These are phyloP conservation scores for Neuroscelio doddi DNA, from an alignment of 2,888 invertebrate genomes.

Conservation along the genomic window DNA sequence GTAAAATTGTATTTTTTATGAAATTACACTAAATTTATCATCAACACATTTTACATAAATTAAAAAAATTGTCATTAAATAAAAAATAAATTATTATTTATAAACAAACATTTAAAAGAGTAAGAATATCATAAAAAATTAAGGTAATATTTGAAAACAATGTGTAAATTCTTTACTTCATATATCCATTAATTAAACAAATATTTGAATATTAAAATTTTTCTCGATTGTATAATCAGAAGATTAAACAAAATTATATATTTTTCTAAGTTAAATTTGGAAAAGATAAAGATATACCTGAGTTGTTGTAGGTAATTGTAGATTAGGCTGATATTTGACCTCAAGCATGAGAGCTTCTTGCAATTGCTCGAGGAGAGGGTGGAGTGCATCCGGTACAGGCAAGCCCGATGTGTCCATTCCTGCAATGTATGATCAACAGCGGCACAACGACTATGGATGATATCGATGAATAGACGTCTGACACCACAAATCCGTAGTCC, in stretches of 20 bases:
- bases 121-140: too few relatives aligned
- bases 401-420: slow-evolving; percentile 71
- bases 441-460: slow-evolving; percentile 48
- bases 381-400: slow-evolving; percentile 71
- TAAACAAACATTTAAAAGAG: too few relatives aligned
- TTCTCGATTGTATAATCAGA: too few relatives aligned
- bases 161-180: slow-evolving; percentile 14
- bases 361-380: slow-evolving; percentile 71
- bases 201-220: too few relatives aligned
- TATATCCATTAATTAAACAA: not conserved
- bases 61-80: slow-evolving; percentile 1
- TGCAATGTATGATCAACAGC: slow-evolving; percentile 64
- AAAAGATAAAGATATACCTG: slow-evolving; percentile 73
- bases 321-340: slow-evolving; percentile 80
- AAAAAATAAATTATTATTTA: slow-evolving; percentile 23
- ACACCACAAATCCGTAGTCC: slow-evolving; percentile 56
- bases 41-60: slow-evolving; percentile 4
- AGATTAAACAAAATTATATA: slow-evolving; percentile 2
- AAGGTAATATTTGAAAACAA: too few relatives aligned
- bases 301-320: slow-evolving; percentile 78
- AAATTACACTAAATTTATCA: too few relatives aligned
- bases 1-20: too few relatives aligned
- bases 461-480: slow-evolving; percentile 38
- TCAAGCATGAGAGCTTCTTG: slow-evolving; percentile 81
- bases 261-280: slow-evolving; percentile 4